Evolutionary conservation across 2,888 invertebrate species (phyloP).

Genomic region (Leucophora obtusa): DNA sequence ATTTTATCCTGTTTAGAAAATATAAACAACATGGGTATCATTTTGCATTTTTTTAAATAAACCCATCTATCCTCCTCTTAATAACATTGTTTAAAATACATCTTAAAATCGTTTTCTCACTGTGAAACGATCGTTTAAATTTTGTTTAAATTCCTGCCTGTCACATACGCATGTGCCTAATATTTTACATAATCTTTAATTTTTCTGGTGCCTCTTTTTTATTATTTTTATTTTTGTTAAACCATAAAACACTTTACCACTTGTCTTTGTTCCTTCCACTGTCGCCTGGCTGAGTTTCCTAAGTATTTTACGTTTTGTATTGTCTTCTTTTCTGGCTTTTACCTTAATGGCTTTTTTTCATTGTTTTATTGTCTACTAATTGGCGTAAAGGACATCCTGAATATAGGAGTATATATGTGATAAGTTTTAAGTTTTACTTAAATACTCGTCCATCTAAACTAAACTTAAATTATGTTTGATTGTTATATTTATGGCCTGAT

Average conservation of each 20-base stretch:
- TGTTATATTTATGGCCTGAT: constrained; percentile 20
- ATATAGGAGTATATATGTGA: constrained; percentile 20
- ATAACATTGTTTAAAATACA: too few relatives aligned
- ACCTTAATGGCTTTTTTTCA: constrained; percentile 30
- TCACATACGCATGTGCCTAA: too few relatives aligned
- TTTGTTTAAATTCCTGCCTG: too few relatives aligned
- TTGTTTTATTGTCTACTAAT: constrained; percentile 54
- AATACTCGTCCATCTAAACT: constrained; percentile 1
- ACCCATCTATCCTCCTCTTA: too few relatives aligned
- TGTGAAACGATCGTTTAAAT: too few relatives aligned
- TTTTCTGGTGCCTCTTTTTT: too few relatives aligned
- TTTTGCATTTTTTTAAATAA: too few relatives aligned
- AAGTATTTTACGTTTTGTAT: constrained; percentile 1
- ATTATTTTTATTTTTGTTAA: neutral
- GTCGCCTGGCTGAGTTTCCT: neutral
- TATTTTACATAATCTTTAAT: too few relatives aligned
- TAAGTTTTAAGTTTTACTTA: constrained; percentile 3
- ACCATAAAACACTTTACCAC: neutral
- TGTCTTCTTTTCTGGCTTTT: constrained; percentile 1
- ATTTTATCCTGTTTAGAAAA: too few relatives aligned
- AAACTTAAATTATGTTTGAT: constrained; percentile 5
- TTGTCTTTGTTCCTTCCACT: neutral
- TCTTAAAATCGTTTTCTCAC: too few relatives aligned
- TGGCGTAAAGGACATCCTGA: constrained; percentile 45
- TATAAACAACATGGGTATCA: too few relatives aligned